Evolutionary conservation across 2,888 invertebrate species (phyloP).

Genomic region (Hydraecia micacea): DNA sequence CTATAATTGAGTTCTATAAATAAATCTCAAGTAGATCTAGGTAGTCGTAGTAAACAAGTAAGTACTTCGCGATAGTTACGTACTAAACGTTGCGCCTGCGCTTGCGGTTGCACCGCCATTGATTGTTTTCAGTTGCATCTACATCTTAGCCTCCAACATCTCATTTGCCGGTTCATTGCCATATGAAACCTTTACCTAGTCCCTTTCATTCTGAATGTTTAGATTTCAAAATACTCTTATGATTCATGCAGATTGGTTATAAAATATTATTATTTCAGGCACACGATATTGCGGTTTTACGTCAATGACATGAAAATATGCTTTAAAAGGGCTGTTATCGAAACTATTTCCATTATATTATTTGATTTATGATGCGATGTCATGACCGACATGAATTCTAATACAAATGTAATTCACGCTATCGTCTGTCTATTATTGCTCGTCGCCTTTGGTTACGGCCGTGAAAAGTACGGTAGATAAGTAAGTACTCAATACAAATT

Average conservation of each 20-base stretch:
- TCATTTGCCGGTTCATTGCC: slow-evolving; percentile 64
- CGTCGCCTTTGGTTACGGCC: slow-evolving; percentile 34
- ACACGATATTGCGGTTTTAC: slow-evolving; percentile 3
- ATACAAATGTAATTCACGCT: slow-evolving; percentile 31
- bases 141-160: slow-evolving; percentile 74
- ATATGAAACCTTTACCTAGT: slow-evolving; percentile 17
- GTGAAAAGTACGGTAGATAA: slow-evolving; percentile 32
- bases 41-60: slow-evolving; percentile 52
- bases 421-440: slow-evolving; percentile 20
- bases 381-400: slow-evolving; percentile 41
- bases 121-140: slow-evolving; percentile 76
- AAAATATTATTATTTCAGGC: neutral
- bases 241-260: slow-evolving; percentile 4
- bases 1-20: slow-evolving; percentile 10
- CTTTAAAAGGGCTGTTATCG: slow-evolving; percentile 16
- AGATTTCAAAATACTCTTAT: slow-evolving; percentile 14
- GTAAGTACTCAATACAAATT: slow-evolving; percentile 23
- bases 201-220: slow-evolving; percentile 28
- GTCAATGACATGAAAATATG: neutral
- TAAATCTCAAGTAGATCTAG: slow-evolving; percentile 60
- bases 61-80: slow-evolving; percentile 45
- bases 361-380: slow-evolving; percentile 46
- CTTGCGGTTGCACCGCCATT: slow-evolving; percentile 80
- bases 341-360: slow-evolving; percentile 11
- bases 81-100: slow-evolving; percentile 67